These are phyloP conservation scores for Phymastichus coffea DNA, from an alignment of 1,140 invertebrate genomes.

Conservation along the genomic window DNA sequence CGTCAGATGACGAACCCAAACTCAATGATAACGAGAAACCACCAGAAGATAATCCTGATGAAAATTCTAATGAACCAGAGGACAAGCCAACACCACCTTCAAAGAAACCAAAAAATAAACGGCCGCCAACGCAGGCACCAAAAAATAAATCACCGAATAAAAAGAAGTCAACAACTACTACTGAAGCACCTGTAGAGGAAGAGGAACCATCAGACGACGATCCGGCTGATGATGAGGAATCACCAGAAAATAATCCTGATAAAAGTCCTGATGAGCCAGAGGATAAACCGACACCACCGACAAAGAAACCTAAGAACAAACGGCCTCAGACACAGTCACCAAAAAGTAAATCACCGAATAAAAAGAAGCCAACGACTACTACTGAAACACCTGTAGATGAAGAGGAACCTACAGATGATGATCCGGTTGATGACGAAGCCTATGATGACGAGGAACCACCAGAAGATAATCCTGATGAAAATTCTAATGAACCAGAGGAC, in stretches of 20 bases:
- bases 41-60: background rate
- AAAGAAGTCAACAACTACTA: background rate
- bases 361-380: background rate
- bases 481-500: background rate
- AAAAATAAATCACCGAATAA: slow-evolving; percentile 6
- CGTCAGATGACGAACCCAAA: background rate
- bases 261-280: background rate
- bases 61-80: background rate
- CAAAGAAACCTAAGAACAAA: background rate
- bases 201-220: background rate
- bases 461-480: background rate
- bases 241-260: background rate
- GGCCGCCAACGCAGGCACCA: no score
- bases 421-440: background rate
- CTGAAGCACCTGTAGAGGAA: background rate
- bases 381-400: background rate
- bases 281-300: background rate
- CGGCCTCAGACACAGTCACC: background rate
- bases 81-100: background rate
- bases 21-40: background rate
- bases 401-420: background rate
- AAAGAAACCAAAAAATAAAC: background rate
- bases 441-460: background rate
- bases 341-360: background rate
- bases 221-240: background rate